Evolutionary conservation across 2,888 invertebrate genomes (phyloP).

Genomic region (Chloroclystis v-ata): DNA sequence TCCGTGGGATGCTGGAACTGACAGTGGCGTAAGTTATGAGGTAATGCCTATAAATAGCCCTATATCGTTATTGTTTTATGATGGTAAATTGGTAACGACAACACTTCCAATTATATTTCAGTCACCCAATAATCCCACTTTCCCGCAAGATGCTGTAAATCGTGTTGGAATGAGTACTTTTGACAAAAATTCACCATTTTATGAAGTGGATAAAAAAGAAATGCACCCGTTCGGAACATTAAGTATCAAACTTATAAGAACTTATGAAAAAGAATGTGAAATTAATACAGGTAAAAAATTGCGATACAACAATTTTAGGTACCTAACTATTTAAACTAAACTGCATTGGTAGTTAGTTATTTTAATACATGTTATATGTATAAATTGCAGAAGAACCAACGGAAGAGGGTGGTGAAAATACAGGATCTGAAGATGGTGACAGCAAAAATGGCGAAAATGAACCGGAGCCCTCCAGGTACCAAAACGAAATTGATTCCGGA

Average conservation of each 20-base stretch:
- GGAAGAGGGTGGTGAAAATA: constrained; percentile 24
- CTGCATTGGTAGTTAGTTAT: neutral
- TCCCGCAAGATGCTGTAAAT: constrained; percentile 57
- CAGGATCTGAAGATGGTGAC: constrained; percentile 24
- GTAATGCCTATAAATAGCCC: too few species aligned
- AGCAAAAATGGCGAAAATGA: constrained; percentile 34
- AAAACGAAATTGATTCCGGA: constrained; percentile 60
- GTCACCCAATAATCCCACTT: constrained; percentile 60
- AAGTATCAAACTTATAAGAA: constrained; percentile 53
- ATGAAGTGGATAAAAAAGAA: constrained; percentile 59
- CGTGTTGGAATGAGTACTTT: constrained; percentile 64
- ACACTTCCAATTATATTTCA: constrained; percentile 23
- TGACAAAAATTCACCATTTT: constrained; percentile 66
- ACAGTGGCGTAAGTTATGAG: constrained; percentile 94
- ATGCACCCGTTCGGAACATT: constrained; percentile 65
- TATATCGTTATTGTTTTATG: neutral
- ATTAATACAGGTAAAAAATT: constrained; percentile 40
- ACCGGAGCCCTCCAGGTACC: constrained; percentile 68
- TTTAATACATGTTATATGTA: neutral
- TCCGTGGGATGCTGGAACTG: constrained; percentile 98
- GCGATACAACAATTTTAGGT: too few species aligned
- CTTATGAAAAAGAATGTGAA: constrained; percentile 56
- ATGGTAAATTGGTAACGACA: too few species aligned
- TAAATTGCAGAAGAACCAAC: constrained; percentile 26
- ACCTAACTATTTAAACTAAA: neutral